Evolutionary conservation across 2,113 vertebrate genomes (phyloP), one percentile per base, ranked within the genome.

Genomic region (Porphyrio hochstetteri): DNA sequence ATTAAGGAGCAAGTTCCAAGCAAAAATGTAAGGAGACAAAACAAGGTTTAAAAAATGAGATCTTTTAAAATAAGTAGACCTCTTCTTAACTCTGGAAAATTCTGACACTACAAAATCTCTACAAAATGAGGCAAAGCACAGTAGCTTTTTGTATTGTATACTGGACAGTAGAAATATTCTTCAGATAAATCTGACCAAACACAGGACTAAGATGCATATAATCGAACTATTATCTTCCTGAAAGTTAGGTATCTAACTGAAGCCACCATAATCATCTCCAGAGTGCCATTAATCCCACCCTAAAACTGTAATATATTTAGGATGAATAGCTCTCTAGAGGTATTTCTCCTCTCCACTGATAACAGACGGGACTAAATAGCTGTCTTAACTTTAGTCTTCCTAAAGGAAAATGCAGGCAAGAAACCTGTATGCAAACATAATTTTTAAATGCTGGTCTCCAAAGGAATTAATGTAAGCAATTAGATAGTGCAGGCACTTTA

Each of bases 291-390:
- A 94, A 95, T 95, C 77, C 74, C 56, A 84, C 50, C 83, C 86
- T 92, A 87, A 95, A 97, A 87, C 70, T 56, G 53, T 57, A 95
- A 92, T 79, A 95, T 91, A 95, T 82, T 82, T 93, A 84, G 89
- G 81, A 95, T 92, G 33, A 93, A 84, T 33, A 82, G 89, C 33
- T 75, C 86, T 93, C 81, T 63, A 64, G 83, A 84, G 69, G 81
- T 87, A 91, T 89, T 92, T 87, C 65, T 92, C 61, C 56, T 77
- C 64, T 90, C 68, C 69, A 78, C 53, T 84, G 65, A 31, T 53
- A 95, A 89, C 40, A 91, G 50, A 86, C 33, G 56, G 65, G 60
- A 89, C 83, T 68, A 87, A 89, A 92, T n/a, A 82, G 77, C 86
- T 93, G 79, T 76, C 70, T 93, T 3, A 40, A 42, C 46, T 63